Evolutionary conservation across 2,888 invertebrate genomes (phyloP).

Genomic region (Erannis defoliaria): DNA sequence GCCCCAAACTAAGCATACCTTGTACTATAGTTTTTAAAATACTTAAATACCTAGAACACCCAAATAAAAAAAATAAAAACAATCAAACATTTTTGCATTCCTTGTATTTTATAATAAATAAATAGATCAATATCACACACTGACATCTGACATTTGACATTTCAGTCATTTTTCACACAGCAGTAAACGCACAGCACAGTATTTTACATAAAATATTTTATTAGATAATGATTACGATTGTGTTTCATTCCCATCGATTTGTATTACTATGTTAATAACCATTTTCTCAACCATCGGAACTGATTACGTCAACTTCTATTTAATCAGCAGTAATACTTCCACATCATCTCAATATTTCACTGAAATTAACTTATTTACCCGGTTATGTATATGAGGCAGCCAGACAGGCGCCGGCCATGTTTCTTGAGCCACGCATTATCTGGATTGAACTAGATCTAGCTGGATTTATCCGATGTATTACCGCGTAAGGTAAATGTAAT

Average conservation of each 20-base stretch:
- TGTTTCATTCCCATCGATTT: not conserved
- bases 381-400: conserved; percentile 68
- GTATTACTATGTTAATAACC: not conserved
- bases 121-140: no score
- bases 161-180: no score
- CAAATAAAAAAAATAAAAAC: no score
- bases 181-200: no score
- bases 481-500: conserved; percentile 32
- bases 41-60: no score
- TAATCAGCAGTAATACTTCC: conserved; percentile 41
- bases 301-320: conserved; percentile 39
- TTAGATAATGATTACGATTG: no score
- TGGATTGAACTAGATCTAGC: conserved; percentile 40
- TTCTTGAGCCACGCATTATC: conserved; percentile 50
- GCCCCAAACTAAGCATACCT: no score
- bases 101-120: no score
- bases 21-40: no score
- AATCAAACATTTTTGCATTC: no score
- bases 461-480: conserved; percentile 35
- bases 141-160: no score
- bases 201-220: no score
- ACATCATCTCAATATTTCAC: conserved; percentile 67
- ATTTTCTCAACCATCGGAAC: conserved; percentile 14
- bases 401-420: conserved; percentile 65
- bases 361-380: conserved; percentile 73